These are phyloP conservation scores for Rhabdornis inornatus DNA, from an alignment of 2,113 vertebrate genomes.

Conservation along the genomic window DNA sequence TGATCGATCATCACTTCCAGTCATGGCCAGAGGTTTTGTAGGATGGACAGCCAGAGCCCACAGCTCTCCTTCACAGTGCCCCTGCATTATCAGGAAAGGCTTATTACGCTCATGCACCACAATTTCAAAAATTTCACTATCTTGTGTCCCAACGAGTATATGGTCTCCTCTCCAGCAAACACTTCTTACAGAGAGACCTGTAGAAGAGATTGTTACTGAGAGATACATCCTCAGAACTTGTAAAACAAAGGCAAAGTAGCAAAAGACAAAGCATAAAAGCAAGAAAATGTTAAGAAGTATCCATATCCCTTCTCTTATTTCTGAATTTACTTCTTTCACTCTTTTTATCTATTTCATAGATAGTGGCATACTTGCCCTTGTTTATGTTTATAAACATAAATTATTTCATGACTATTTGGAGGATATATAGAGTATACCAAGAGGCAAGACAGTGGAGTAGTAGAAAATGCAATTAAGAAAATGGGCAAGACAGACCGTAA, in stretches of 20 bases:
- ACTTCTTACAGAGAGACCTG: conserved; percentile 95
- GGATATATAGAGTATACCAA: neutral
- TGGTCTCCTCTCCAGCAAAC: conserved; percentile 98
- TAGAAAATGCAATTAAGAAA: neutral
- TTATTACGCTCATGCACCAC: conserved; percentile 98
- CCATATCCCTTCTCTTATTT: neutral
- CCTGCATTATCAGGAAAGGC: conserved; percentile 98
- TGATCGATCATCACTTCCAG: conserved; percentile 95
- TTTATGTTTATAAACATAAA: too few species aligned
- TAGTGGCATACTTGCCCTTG: neutral
- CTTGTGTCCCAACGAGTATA: conserved; percentile 95
- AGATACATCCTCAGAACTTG: neutral
- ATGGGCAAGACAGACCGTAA: neutral
- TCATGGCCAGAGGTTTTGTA: conserved; percentile 95
- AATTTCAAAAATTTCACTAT: conserved; percentile 98
- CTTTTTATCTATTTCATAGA: neutral
- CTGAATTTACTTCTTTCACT: neutral
- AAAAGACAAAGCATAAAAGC: neutral
- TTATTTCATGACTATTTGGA: neutral
- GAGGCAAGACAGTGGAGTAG: neutral
- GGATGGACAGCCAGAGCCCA: conserved; percentile 98
- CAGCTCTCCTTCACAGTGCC: conserved; percentile 97
- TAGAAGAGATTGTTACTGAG: conserved; percentile 9
- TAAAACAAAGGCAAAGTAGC: neutral
- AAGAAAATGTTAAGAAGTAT: neutral